A percentile compares a stretch with the other conserved stretches of the same genome.
These are phyloP conservation scores for Orius insidiosus DNA, from an alignment of 1,140 invertebrate genomes.

Conservation along the genomic window DNA sequence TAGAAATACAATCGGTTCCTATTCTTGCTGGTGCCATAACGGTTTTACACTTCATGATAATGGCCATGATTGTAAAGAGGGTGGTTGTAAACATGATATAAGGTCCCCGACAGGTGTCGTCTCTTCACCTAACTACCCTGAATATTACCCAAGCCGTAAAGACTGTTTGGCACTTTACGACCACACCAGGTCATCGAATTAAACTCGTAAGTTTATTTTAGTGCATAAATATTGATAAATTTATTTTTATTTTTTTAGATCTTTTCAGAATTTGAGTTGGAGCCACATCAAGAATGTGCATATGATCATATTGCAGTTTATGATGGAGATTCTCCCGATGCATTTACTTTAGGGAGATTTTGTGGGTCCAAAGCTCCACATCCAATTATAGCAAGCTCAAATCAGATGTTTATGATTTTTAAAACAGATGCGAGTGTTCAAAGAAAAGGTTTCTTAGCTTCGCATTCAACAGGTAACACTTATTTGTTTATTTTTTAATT, in stretches of 20 bases:
- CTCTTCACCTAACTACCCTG: conserved; percentile 86
- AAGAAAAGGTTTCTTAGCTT: conserved; percentile 76
- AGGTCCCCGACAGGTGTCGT: conserved; percentile 60
- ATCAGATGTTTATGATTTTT: conserved; percentile 90
- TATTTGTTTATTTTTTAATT: conserved; percentile 2
- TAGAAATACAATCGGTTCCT: conserved; percentile 87
- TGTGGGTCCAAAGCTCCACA: conserved; percentile 82
- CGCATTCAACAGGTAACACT: conserved; percentile 65
- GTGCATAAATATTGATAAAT: conserved; percentile 1
- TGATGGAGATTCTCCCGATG: conserved; percentile 73
- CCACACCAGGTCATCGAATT: conserved; percentile 88
- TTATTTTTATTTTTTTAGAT: conserved; percentile 29
- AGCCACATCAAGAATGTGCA: conserved; percentile 89
- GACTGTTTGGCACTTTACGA: conserved; percentile 97
- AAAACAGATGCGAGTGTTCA: conserved; percentile 92
- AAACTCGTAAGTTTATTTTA: conserved; percentile 45
- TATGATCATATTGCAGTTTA: conserved; percentile 91
- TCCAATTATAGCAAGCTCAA: conserved; percentile 72
- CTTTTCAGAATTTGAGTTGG: conserved; percentile 87
- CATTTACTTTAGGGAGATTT: conserved; percentile 64
- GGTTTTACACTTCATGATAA: conserved; percentile 92
- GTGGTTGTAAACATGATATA: conserved; percentile 77
- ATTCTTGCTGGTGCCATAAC: conserved; percentile 86
- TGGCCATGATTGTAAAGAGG: conserved; percentile 90
- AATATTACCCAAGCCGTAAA: conserved; percentile 82